Evolutionary conservation across 2,888 invertebrate species (phyloP), one percentile per base, ranked within the genome.

Genomic region (Notodonta dromedarius): DNA sequence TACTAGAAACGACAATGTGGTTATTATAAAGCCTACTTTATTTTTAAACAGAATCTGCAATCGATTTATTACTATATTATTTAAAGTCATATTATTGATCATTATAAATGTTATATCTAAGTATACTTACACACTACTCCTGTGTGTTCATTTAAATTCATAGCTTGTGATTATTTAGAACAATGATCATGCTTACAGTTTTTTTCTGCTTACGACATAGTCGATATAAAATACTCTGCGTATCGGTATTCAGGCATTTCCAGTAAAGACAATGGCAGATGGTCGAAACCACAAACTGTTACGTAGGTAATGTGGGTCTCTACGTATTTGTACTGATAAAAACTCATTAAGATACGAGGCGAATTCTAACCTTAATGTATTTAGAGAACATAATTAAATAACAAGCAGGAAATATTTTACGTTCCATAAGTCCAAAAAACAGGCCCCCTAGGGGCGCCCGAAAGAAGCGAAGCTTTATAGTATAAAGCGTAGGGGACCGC

Each of bases 331-430:
- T 62, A 65, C 75, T 77, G 87, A 88, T 87, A 87, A 79, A 80
- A 81, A 82, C 79, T 77, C 86, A 84, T 89, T 89, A 89, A 86
- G 88, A 86, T 84, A 84, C 75, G 55, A 46, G n/a, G 46, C 46
- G n/a, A 46, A 46, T 46, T 13, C 46, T 46, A 46, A n/a, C 46
- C 46, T n/a, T 46, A n/a, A 42, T 1, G n/a, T n/a, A 46, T 46
- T n/a, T 4, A n/a, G 2, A 46, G 13, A 46, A 46, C 5, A n/a
- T 46, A 46, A 46, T 46, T n/a, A 44, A 11, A 46, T 46, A 46
- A n/a, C n/a, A n/a, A 5, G 5, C 5, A n/a, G n/a, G 46, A 46
- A 46, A n/a, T 46, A 4, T 13, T 13, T n/a, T 42, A 42, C 12
- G 8, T 12, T 9, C 11, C 12, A n/a, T n/a, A n/a, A 2, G 13